A percentile compares a stretch with the other conserved stretches of the same genome.
Conservation (phyloP, 1,140 invertebrate species). For the Samia ricini region DNA sequence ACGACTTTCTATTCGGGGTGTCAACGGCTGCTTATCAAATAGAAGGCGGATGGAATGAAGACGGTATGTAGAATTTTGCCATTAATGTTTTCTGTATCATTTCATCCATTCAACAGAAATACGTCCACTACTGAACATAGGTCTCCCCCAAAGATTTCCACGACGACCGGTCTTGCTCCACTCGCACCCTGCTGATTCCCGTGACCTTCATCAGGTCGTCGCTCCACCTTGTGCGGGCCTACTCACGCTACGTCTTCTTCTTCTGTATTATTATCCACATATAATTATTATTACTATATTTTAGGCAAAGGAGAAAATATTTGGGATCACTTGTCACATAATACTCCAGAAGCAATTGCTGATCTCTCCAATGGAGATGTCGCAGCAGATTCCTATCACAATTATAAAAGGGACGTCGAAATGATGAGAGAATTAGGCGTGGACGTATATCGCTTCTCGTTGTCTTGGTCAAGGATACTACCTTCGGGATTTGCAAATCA, state of each 20-base stretch:
- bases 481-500: slow-evolving; percentile 70
- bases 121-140: too few relatives aligned
- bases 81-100: too few relatives aligned
- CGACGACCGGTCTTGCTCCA: too few relatives aligned
- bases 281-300: slow-evolving; percentile 9
- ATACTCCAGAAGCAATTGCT: slow-evolving; percentile 12
- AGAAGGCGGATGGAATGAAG: slow-evolving; percentile 64
- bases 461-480: slow-evolving; percentile 79
- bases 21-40: slow-evolving; percentile 67
- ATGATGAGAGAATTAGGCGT: slow-evolving; percentile 35
- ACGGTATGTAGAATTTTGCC: slow-evolving; percentile 27
- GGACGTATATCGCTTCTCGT: slow-evolving; percentile 77
- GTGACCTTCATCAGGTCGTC: too few relatives aligned
- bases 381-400: slow-evolving; percentile 30
- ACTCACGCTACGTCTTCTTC: too few relatives aligned
- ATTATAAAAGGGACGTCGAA: slow-evolving; percentile 32
- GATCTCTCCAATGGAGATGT: slow-evolving; percentile 30
- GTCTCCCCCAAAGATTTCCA: too few relatives aligned
- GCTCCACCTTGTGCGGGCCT: too few relatives aligned
- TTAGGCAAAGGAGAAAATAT: slow-evolving; percentile 73
- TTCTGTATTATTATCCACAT: not conserved
- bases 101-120: too few relatives aligned
- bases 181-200: too few relatives aligned
- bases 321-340: slow-evolving; percentile 56
- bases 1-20: slow-evolving; percentile 40